phyloP scores from a whole-genome alignment of 1,140 invertebrate genomes.

The Brachionus asplanchnoidis region DNA sequence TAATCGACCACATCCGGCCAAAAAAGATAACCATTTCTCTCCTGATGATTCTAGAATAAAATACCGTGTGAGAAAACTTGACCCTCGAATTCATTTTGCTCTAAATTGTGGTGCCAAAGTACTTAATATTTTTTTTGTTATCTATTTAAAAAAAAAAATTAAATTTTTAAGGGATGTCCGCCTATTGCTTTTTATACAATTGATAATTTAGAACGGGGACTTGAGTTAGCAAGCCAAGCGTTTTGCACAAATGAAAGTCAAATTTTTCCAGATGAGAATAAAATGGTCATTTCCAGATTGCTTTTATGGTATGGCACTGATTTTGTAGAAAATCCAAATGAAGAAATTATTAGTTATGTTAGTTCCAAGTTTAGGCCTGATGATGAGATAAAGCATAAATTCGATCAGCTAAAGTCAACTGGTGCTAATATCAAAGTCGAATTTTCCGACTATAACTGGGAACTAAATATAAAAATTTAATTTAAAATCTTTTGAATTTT shows the following conservation, averaged over 20 bases:
- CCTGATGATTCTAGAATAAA: conserved; percentile 50
- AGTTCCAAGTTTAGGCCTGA: not conserved
- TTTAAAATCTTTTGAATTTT: not conserved
- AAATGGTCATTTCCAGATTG: conserved; percentile 17
- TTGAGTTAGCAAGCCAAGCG: not conserved
- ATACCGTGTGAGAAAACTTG: conserved; percentile 49
- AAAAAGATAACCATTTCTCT: conserved; percentile 49
- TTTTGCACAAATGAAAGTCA: conserved; percentile 32
- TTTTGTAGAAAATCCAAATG: not conserved
- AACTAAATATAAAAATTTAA: not conserved
- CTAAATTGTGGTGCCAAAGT: conserved; percentile 57
- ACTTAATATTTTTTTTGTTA: not conserved
- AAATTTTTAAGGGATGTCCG: conserved; percentile 31
- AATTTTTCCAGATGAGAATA: not conserved
- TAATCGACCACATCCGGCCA: conserved; percentile 55
- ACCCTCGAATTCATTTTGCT: conserved; percentile 58
- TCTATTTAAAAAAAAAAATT: not conserved
- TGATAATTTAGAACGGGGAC: not conserved
- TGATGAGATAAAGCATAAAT: not conserved
- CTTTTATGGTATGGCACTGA: conserved; percentile 35
- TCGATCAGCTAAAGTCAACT: not conserved
- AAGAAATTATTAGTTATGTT: not conserved
- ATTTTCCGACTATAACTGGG: not conserved
- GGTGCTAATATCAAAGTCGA: not conserved
- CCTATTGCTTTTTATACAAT: not conserved